phyloP scores from a whole-genome alignment of 2,888 invertebrate genomes.

The Agonopterix alstromeriana region DNA sequence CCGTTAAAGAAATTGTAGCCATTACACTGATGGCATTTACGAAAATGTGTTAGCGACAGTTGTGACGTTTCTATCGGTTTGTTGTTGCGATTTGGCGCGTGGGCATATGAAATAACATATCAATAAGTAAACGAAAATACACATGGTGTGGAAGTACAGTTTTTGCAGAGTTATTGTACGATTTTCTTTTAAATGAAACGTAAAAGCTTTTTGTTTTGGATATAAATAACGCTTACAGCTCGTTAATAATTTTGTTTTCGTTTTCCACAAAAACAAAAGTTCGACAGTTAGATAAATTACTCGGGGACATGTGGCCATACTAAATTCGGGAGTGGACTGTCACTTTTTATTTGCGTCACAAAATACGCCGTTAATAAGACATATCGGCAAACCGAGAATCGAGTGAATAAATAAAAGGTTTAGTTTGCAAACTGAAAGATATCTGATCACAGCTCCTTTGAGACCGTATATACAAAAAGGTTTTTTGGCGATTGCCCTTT shows the following conservation, averaged over 20 bases:
- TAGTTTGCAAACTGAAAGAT: constrained; percentile 56
- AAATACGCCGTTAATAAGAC: constrained; percentile 26
- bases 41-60: constrained; percentile 60
- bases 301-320: constrained; percentile 2
- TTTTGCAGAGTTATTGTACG: background rate
- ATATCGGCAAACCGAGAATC: constrained; percentile 20
- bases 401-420: constrained; percentile 40
- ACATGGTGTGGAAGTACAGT: background rate
- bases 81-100: constrained; percentile 53
- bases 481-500: constrained; percentile 41
- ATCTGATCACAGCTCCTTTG: constrained; percentile 49
- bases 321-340: constrained; percentile 2
- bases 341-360: constrained; percentile 7
- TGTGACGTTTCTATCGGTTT: constrained; percentile 42
- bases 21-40: constrained; percentile 42
- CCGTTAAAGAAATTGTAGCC: constrained; percentile 31
- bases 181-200: background rate
- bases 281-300: constrained; percentile 3
- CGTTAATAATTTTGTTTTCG: background rate
- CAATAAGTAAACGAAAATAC: too few species aligned
- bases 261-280: background rate
- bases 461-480: constrained; percentile 39
- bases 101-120: constrained; percentile 59
- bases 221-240: background rate
- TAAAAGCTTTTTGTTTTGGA: background rate